Evolutionary conservation across 2,888 invertebrate genomes (phyloP), one percentile per base, ranked within the genome.

Genomic region (Pseudococcus viburni): DNA sequence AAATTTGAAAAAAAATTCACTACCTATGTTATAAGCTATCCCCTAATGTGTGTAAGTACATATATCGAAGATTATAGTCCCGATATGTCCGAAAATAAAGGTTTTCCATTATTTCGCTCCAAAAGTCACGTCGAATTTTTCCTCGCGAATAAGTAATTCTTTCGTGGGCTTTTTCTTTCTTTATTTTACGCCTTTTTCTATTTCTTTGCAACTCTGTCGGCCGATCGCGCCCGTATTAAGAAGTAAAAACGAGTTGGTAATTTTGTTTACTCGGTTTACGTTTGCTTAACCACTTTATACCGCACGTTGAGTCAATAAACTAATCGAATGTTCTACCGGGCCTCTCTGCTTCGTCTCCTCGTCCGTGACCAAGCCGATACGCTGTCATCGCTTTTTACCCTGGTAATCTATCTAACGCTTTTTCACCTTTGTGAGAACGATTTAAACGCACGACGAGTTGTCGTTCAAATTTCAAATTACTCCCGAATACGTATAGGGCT

Each of bases 381-480:
- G 15, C 42, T 80, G 39, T 80, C 39, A n/a, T 80, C 80, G 80
- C 68, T 33, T 73, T 73, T 73, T 73, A 80, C 19, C 42, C 42
- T 80, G 26, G 80, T 80, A 80, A 80, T 80, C 42, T 46, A 80
- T 80, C 80, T 80, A 73, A 73, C 68, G 68, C 33, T 73, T 80
- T 42, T 80, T 42, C 80, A 80, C 80, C 42, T 80, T 80, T 80
- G 39, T 42, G 6, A 22, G 39, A n/a, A 5, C 39, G 42, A 80
- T 80, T 80, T 80, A 42, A 80, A 80, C 80, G 46, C 42, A 80
- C 80, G 42, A 73, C 73, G 33, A 42, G 42, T 19, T 80, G 80
- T 80, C 80, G 80, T 80, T 80, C 80, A 80, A 80, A 39, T 80
- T 80, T 80, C 80, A 80, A 80, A 80, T 46, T 73, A 73, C 68